phyloP scores from a whole-genome alignment of 2,797 vertebrate species.

The Sebastes matsubarae region DNA sequence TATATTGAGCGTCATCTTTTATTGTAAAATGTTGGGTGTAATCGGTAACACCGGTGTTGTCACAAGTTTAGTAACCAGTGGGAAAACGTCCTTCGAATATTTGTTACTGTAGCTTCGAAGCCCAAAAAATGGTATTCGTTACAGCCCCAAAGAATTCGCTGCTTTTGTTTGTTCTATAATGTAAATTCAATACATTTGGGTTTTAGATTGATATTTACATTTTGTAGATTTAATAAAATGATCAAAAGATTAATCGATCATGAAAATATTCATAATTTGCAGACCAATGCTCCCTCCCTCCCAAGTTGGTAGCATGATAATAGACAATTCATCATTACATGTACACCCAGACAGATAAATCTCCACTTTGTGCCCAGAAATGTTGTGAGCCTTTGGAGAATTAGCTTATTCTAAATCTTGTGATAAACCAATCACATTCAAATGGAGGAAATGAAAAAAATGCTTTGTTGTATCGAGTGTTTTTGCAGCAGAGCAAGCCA shows the following conservation, averaged over 20 bases:
- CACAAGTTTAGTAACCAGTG: accelerated
- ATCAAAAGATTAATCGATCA: neutral
- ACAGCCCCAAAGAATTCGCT: neutral
- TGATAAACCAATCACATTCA: slow-evolving; percentile 4
- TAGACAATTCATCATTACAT: neutral
- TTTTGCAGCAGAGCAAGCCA: slow-evolving; percentile 36
- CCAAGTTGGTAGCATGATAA: neutral
- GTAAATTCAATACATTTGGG: neutral
- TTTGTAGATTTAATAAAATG: neutral
- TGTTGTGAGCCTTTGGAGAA: neutral
- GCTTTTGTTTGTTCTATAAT: neutral
- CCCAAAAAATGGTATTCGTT: too few species aligned
- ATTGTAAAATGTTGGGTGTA: too few species aligned
- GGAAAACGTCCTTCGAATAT: too few species aligned
- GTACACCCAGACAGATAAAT: neutral
- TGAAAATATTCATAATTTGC: neutral
- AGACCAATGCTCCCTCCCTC: neutral
- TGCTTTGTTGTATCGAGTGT: neutral
- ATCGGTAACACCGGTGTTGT: too few species aligned
- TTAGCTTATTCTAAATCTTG: neutral
- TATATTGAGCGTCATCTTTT: too few species aligned
- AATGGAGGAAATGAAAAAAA: neutral
- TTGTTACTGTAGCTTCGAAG: too few species aligned
- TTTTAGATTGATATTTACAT: neutral
- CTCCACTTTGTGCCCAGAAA: neutral